These are phyloP conservation scores for Chaetoderma sp. DNA, from an alignment of 2,888 invertebrate genomes.

Conservation along the genomic window DNA sequence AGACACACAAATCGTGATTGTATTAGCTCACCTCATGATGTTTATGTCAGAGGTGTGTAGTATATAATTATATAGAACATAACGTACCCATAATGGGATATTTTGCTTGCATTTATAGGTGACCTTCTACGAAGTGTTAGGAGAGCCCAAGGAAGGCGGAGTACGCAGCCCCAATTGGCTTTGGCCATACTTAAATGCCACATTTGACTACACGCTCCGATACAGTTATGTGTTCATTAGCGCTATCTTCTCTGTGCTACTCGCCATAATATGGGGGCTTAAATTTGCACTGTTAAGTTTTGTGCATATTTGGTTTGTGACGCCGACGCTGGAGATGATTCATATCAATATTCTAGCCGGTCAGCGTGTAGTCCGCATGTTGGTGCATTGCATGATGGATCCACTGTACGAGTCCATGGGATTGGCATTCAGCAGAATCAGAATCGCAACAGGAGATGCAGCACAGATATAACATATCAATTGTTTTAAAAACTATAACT, in stretches of 20 bases:
- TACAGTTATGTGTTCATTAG: slow-evolving; percentile 78
- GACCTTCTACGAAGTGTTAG: slow-evolving; percentile 69
- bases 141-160: slow-evolving; percentile 69
- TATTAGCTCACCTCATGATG: no score
- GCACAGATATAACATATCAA: no score
- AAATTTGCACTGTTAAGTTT: slow-evolving; percentile 71
- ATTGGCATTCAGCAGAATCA: slow-evolving; percentile 29
- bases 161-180: slow-evolving; percentile 72
- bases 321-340: slow-evolving; percentile 75
- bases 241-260: slow-evolving; percentile 76
- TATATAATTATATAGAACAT: no score
- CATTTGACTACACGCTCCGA: slow-evolving; percentile 77
- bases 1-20: no score
- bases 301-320: slow-evolving; percentile 80
- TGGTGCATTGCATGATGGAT: slow-evolving; percentile 26
- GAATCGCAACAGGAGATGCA: neutral
- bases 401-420: slow-evolving; percentile 24
- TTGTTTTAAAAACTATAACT: no score
- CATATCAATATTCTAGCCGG: slow-evolving; percentile 6
- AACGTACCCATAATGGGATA: no score
- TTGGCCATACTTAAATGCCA: slow-evolving; percentile 77
- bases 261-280: slow-evolving; percentile 71
- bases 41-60: no score
- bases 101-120: neutral
- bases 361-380: slow-evolving; percentile 2